Evolutionary conservation across 1,140 invertebrate genomes (phyloP), one percentile per base, ranked within the genome.

Genomic region (Drosophila ogumai): DNA sequence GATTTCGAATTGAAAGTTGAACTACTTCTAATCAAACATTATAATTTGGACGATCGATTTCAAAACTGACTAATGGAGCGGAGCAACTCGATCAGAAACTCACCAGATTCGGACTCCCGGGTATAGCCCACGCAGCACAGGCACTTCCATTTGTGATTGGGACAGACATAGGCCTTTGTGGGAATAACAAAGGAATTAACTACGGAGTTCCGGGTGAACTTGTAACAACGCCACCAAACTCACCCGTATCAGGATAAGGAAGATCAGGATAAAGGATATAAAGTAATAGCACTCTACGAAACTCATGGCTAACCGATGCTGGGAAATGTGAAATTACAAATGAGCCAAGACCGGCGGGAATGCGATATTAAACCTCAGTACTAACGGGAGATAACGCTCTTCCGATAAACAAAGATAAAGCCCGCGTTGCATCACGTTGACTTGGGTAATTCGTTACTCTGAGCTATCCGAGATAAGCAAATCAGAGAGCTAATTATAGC

Each of bases 271-370:
- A 12, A 79, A 79, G 66, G 75, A 79, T 58, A 79, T 58, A n/a
- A 79, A 79, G 32, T 79, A 79, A 22, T 79, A 79, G 31, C 43
- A 78, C 38, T 79, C 76, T 6, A 79, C 76, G 34, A 79, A 72
- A 57, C 55, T 71, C 76, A 79, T 79, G 32, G 22, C n/a, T 19
- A 22, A 59, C 41, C 31, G 58, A 31, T 36, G 44, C 54, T 43
- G 49, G 40, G 34, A 55, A 25, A 49, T 43, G 66, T 40, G 65
- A 9, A 28, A 40, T 52, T 46, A 50, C 74, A 60, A 77, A 68
- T 77, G 74, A 77, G 55, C 19, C 1, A 12, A 19, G n/a, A 3
- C 4, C 19, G 5, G 8, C 22, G 49, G 50, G 68, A 56, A 46
- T 31, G 31, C 8, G n/a, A 46, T 38, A 64, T 41, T 43, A 67